Conservation (phyloP, 1,140 invertebrate genomes). For the Tetramorium alpestre region DNA sequence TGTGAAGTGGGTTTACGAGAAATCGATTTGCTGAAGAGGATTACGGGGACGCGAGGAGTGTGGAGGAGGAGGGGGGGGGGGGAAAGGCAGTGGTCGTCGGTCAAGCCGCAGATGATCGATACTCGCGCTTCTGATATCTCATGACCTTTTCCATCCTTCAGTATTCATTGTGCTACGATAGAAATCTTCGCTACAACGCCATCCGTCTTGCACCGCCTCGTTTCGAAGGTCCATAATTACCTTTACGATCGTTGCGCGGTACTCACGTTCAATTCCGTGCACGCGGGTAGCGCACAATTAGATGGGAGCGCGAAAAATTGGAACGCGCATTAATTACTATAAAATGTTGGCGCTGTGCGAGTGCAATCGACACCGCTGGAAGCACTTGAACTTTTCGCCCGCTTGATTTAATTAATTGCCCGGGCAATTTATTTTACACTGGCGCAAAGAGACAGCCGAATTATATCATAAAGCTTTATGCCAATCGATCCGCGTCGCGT, state of each 20-base stretch:
- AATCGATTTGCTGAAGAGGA: conserved; percentile 66
- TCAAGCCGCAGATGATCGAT: conserved; percentile 52
- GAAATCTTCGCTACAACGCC: background rate
- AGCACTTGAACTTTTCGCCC: conserved; percentile 28
- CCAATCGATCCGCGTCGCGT: background rate
- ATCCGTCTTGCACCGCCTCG: background rate
- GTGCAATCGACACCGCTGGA: background rate
- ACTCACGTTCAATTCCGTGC: background rate
- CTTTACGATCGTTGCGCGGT: background rate
- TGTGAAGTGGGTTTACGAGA: conserved; percentile 68
- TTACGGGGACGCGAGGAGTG: conserved; percentile 44
- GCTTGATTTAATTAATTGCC: conserved; percentile 20
- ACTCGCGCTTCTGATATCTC: conserved; percentile 8
- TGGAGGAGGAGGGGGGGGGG: no score
- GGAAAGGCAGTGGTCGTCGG: conserved; percentile 1
- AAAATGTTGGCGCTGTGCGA: background rate
- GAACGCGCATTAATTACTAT: conserved; percentile 13
- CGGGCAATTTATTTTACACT: conserved; percentile 15
- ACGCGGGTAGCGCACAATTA: background rate
- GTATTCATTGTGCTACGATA: background rate
- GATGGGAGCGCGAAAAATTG: background rate
- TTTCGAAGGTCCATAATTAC: background rate
- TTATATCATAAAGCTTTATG: conserved; percentile 47
- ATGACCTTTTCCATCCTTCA: conserved; percentile 12
- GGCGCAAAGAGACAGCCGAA: conserved; percentile 3